Percentiles rank a stretch among this genome's conserved stretches.
phyloP scores from a whole-genome alignment of 2,113 vertebrate species.

The Nipponia nippon region DNA sequence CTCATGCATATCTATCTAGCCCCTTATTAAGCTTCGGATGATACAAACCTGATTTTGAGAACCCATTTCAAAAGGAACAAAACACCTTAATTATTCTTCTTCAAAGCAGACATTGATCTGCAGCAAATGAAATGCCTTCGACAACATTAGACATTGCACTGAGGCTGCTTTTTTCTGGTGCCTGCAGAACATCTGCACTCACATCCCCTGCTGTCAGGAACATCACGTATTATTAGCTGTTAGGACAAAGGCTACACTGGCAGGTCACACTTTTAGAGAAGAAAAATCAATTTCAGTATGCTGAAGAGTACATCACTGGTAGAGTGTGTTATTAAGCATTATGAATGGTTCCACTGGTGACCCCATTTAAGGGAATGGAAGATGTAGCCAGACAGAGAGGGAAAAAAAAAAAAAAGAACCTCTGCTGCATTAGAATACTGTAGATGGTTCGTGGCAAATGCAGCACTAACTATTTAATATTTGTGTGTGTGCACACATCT shows the following conservation, averaged over 20 bases:
- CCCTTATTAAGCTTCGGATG: neutral
- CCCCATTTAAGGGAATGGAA: neutral
- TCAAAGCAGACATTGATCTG: constrained; percentile 8
- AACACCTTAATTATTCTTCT: neutral
- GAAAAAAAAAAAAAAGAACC: rapidly evolving
- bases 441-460: neutral
- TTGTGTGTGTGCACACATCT: neutral
- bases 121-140: neutral
- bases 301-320: neutral
- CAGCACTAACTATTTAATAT: neutral
- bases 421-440: neutral
- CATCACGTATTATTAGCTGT: neutral
- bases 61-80: neutral
- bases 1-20: neutral
- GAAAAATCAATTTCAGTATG: constrained; percentile 32
- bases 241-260: constrained; percentile 10
- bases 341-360: neutral
- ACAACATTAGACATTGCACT: neutral
- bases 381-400: neutral
- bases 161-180: neutral
- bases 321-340: neutral
- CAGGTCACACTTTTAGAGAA: constrained; percentile 7
- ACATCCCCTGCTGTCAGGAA: neutral
- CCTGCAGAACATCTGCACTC: constrained; percentile 1
- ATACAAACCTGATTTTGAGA: neutral